Base-by-base conservation (phyloP, 1,140 invertebrate species). In the Drosophila sproati region DNA sequence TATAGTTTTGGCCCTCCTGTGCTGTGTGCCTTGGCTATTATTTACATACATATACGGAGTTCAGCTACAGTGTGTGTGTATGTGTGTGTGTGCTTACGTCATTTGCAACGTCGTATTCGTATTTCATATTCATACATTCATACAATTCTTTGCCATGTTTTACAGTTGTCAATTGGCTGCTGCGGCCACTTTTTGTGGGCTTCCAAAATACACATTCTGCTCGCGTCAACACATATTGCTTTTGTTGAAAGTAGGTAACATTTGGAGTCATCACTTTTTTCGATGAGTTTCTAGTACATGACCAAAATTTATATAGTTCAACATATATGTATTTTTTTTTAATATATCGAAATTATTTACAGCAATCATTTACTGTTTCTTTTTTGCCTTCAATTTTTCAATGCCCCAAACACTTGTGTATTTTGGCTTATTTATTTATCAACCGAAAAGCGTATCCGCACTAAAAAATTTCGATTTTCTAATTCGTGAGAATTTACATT, bases 71-170 rank as follows among this genome's bases (percentile, higher is more conserved):
- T 67, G 20, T 39, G 82, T 32, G 28, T 10, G 8, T 31, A 57
- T 45, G 41, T 47, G 41, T 43, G 29, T 7, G 4, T 29, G 48
- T 37, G 75, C 71, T 86, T 85, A 85, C 81, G 81, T 85, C 81
- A 85, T 82, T 61, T 50, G 56, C 74, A 51, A 61, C 8, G 56
- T 5, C 37, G 7, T 39, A 5, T 39, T 39, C 37, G 37, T 39
- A 20, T 20, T 20, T 20, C 51, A 4, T 63, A 55, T 34, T 70
- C 32, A 35, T 56, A 64, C 20, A 20, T 73, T 70, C 51, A 55
- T 80, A 85, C 73, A 77, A 74, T 75, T 78, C 85, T 68, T 88
- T 80, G 83, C 85, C 77, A 88, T 88, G 85, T 88, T 83, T 88
- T 88, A 82, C 77, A 77, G 73, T 89, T 88, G 83, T 89, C 83